phyloP scores from a whole-genome alignment of 2,113 vertebrate species.

The Lepisosteus osseus region DNA sequence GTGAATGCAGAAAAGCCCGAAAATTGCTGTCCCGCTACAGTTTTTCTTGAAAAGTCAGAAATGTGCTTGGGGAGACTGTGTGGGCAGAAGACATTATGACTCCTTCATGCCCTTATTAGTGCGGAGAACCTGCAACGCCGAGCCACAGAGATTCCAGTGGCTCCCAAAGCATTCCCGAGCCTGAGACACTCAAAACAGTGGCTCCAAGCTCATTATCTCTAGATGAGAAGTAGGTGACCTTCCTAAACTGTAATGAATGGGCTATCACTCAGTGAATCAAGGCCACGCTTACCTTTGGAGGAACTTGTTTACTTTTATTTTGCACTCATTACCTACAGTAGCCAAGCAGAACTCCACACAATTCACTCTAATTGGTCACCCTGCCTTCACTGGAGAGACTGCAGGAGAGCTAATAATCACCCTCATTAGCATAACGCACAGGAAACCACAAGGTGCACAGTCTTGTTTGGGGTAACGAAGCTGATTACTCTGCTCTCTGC shows the following conservation, averaged over 20 bases:
- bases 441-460: background rate
- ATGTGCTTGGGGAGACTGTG: no score
- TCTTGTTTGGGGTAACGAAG: conserved; percentile 22
- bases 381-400: conserved; percentile 3
- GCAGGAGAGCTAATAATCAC: conserved; percentile 17
- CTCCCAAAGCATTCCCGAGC: no score
- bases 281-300: background rate
- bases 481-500: conserved; percentile 19
- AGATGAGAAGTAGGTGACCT: background rate
- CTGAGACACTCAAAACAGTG: background rate
- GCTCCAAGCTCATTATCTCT: background rate
- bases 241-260: background rate
- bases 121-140: no score
- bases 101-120: no score
- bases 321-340: conserved; percentile 7
- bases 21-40: no score
- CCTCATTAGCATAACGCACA: conserved; percentile 16
- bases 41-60: no score
- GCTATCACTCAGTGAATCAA: background rate
- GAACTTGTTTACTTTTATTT: background rate
- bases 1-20: no score
- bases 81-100: no score
- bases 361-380: conserved; percentile 5
- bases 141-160: background rate
- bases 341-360: background rate